A percentile compares a stretch with the other conserved stretches of the same genome.
Conservation (phyloP, 2,797 vertebrate species). For the Sebastes kiyomatsui region DNA sequence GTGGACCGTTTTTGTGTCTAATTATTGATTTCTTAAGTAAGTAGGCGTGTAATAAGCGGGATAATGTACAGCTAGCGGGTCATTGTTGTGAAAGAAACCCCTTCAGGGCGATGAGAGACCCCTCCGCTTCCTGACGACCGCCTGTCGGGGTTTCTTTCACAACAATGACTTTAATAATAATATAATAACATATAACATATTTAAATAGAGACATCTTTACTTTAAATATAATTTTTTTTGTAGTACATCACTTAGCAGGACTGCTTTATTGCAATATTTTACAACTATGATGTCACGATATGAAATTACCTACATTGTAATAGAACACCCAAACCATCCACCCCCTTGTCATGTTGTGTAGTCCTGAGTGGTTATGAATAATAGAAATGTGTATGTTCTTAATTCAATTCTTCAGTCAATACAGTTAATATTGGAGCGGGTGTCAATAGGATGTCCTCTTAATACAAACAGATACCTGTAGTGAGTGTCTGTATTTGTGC, state of each 20-base stretch:
- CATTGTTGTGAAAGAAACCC: too few species aligned
- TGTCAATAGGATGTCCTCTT: not conserved
- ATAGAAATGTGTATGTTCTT: not conserved
- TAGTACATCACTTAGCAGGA: not conserved
- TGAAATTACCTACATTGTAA: not conserved
- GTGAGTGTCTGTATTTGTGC: not conserved
- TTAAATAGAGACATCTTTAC: too few species aligned
- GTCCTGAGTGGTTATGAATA: not conserved
- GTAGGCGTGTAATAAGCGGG: too few species aligned
- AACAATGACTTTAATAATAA: not conserved
- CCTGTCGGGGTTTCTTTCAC: too few species aligned
- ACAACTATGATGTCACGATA: not conserved
- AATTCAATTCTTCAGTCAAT: too few species aligned
- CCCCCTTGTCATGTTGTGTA: not conserved
- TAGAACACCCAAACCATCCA: not conserved
- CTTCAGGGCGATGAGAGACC: too few species aligned
- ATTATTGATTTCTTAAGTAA: too few species aligned
- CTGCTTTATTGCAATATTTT: not conserved
- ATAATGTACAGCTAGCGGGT: too few species aligned
- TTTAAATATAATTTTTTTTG: not conserved
- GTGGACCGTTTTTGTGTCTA: too few species aligned
- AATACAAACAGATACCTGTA: not conserved
- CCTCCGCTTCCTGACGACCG: too few species aligned
- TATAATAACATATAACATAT: not conserved
- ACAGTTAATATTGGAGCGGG: not conserved